Evolutionary conservation across 2,113 vertebrate species (phyloP), one percentile per base, ranked within the genome.

Genomic region (Osmerus mordax): DNA sequence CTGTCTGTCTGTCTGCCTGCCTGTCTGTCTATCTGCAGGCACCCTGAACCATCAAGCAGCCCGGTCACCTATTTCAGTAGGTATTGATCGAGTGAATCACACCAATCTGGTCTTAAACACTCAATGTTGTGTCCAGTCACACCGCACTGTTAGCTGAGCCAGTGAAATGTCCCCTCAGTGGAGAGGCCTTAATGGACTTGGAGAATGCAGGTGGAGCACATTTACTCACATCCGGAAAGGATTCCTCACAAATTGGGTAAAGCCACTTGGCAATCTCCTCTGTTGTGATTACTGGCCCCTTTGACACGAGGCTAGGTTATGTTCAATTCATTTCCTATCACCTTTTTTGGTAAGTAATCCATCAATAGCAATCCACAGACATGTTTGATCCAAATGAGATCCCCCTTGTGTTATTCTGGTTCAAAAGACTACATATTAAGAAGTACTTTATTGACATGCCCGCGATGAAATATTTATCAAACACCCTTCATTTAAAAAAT

Each of bases 391-490:
- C 47, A 60, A 76, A 75, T 53, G 71, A 47, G 67, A 67, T 72
- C 29, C 56, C 65, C 53, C 68, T 6, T 28, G 51, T 79, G 51
- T 71, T 58, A 60, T 16, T 77, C 76, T 74, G 60, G 69, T 75
- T 73, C 70, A 23, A 73, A 73, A 41, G 73, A 64, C 75, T 65
- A 3, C 55, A 2, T 81, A 84, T 82, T 76, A 72, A 41, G 36
- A 61, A 83, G 76, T 81, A 79, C 71, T 77, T 83, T 82, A 87
- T 83, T 61, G 73, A 90, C 68, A 74, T 67, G 52, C 65, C 19
- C 32, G 63, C 65, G 63, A 89, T 89, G 7, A 89, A 89, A 89
- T 91, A 88, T 89, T 87, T 82, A 89, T 89, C 71, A 78, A 83
- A 83, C 76, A 70, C 79, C 84, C 70, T 69, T 74, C 73, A 67